Conservation (phyloP, 2,113 vertebrate genomes). For the Bos javanicus region DNA sequence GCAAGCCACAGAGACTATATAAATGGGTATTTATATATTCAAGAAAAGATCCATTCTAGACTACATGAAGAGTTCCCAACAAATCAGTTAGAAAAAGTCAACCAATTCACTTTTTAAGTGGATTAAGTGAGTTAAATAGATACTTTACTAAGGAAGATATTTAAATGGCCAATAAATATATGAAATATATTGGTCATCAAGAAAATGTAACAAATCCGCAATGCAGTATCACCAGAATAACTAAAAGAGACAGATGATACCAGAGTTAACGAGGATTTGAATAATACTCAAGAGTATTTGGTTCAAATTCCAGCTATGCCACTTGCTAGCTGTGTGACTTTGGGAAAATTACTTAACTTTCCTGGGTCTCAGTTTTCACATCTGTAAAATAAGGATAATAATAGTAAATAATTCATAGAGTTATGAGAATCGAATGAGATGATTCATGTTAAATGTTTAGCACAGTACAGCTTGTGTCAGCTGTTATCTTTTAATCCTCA, state of each 20-base stretch:
- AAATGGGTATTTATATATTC: background rate
- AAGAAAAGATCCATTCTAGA: background rate
- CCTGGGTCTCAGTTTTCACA: background rate
- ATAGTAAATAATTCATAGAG: background rate
- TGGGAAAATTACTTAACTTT: background rate
- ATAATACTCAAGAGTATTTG: background rate
- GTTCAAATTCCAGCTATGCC: background rate
- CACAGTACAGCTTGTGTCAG: background rate
- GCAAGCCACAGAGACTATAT: background rate
- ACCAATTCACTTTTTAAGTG: background rate
- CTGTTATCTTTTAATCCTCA: background rate
- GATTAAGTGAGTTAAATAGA: background rate
- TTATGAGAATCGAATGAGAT: background rate
- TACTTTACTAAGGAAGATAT: background rate
- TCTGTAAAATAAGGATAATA: background rate
- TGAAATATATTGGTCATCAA: background rate
- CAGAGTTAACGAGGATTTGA: background rate
- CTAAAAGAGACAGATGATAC: background rate
- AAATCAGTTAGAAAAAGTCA: background rate
- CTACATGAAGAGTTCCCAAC: background rate
- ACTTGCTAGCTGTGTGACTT: background rate
- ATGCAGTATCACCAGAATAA: background rate
- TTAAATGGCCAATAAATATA: background rate
- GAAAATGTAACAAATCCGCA: background rate
- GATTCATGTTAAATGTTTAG: background rate